Evolutionary conservation across 35 echinoderm and acorn worm genomes (phyloP), one percentile per base, ranked within the genome.

Genomic region (Lytechinus pictus): DNA sequence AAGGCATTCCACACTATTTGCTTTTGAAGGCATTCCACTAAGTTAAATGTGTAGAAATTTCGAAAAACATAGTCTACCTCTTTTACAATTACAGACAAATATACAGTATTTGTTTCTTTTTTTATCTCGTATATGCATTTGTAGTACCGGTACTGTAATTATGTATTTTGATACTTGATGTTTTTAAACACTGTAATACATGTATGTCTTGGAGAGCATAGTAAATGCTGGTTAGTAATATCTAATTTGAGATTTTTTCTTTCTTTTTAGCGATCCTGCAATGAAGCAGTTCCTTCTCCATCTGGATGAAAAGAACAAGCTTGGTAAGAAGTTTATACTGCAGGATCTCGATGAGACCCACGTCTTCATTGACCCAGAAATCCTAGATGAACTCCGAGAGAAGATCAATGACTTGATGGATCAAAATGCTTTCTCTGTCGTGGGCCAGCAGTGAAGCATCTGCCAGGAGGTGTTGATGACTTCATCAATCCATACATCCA

Each of bases 221-320:
- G 33, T 44, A 44, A 44, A 44, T 44, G 33, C 33, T 44, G 33
- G 33, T 44, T 44, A 1, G 33, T 44, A 44, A 44, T 44, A 44
- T 44, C 33, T 94, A 7, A 12, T 12, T 4, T 58, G 24, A 7
- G 27, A 27, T 57, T 95, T 52, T 54, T 87, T 28, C 86, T 14
- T 13, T 95, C 89, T 95, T 10, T 52, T 87, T 58, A 99, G 98
- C 97, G 98, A 99, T 86, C 98, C 98, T 44, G 97, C 97, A 29
- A 99, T 99, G 98, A 99, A 99, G 61, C 98, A 99, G 94, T 99
- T 99, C 86, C 89, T 99, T 12, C 96, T 99, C 19, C 97, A 95
- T 57, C 92, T 99, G 92, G 98, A 99, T 86, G 98, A 97, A 56
- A 99, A 89, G 86, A 92, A 97, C 19, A 95, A 94, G 54, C 95